Conservation (phyloP, 1,140 invertebrate genomes). For the Melanaphis sacchari region DNA sequence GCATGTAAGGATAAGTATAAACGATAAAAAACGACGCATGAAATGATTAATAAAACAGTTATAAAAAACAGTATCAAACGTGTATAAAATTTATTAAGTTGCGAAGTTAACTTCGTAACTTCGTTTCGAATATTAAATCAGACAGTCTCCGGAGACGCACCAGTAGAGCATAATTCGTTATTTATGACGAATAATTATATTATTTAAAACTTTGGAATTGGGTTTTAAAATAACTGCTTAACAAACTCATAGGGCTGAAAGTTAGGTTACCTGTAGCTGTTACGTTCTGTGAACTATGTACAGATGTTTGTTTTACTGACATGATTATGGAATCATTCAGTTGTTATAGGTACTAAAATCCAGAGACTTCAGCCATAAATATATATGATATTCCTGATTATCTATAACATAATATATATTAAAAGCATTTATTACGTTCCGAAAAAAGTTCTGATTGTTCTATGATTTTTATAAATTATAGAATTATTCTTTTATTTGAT, state of each 20-base stretch:
- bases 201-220: not conserved
- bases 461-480: not conserved
- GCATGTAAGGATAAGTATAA: not conserved
- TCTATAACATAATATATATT: not conserved
- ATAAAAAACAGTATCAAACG: not conserved
- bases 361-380: rapidly evolving
- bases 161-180: not conserved
- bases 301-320: not conserved
- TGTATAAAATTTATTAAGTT: not conserved
- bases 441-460: not conserved
- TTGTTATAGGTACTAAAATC: no score
- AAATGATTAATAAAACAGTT: not conserved
- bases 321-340: not conserved
- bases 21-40: no score
- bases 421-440: not conserved
- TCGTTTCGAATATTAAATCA: not conserved
- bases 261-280: no score
- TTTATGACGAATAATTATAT: not conserved
- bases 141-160: not conserved
- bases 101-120: no score
- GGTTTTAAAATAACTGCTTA: not conserved
- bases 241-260: not conserved
- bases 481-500: not conserved
- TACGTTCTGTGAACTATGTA: not conserved
- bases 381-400: not conserved